A percentile compares a stretch with the other conserved stretches of the same genome.
These are phyloP conservation scores for Acleris emargana DNA, from an alignment of 2,888 invertebrate species.

Conservation along the genomic window DNA sequence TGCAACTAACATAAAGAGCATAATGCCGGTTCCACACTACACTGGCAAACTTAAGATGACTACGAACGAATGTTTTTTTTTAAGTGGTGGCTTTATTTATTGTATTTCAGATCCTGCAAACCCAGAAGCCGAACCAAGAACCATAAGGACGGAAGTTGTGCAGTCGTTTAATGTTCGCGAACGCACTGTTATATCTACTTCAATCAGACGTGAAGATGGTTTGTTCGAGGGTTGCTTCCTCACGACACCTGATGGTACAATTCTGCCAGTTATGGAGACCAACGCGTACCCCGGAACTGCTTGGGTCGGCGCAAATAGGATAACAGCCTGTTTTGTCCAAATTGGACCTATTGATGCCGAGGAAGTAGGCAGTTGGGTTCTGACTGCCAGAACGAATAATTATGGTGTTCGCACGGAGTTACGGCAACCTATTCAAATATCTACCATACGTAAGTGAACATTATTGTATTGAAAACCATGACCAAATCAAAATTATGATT, in stretches of 20 bases:
- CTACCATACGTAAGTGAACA: constrained; percentile 14
- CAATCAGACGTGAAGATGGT: constrained; percentile 27
- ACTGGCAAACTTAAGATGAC: no score
- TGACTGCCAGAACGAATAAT: constrained; percentile 25
- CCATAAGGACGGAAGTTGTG: constrained; percentile 21
- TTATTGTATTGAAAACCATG: background rate
- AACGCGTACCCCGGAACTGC: constrained; percentile 30
- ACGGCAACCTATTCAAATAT: constrained; percentile 29
- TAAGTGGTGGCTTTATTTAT: no score
- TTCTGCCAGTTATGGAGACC: constrained; percentile 16
- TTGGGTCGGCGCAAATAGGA: constrained; percentile 25
- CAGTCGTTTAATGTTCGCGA: constrained; percentile 16
- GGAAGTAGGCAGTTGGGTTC: constrained; percentile 25
- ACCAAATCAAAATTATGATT: background rate
- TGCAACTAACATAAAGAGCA: no score
- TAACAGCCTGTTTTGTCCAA: constrained; percentile 33
- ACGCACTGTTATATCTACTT: constrained; percentile 26
- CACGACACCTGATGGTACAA: constrained; percentile 31
- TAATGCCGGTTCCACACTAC: no score
- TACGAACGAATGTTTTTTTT: no score
- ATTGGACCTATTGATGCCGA: constrained; percentile 34
- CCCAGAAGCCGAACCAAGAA: constrained; percentile 22
- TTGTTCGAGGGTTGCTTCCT: constrained; percentile 33
- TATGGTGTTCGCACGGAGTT: constrained; percentile 27
- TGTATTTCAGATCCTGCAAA: constrained; percentile 23